Evolutionary conservation across 2,797 vertebrate species (phyloP).

Genomic region (Psittacula derbiana): DNA sequence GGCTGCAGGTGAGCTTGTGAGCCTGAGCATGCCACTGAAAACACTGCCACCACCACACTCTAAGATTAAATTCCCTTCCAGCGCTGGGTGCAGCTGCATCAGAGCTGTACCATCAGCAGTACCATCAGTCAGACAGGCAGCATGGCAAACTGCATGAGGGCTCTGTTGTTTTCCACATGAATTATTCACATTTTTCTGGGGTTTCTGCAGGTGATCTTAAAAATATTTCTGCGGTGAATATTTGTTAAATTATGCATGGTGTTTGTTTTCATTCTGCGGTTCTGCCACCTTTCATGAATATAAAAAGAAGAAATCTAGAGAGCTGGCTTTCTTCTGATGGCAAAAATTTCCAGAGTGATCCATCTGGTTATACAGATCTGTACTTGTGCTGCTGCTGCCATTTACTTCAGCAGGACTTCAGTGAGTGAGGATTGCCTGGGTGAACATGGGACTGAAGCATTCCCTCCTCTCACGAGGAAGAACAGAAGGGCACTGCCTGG

Average conservation of each 20-base stretch:
- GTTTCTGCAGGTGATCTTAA: constrained; percentile 41
- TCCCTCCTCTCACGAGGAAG: background rate
- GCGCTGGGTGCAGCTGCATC: background rate
- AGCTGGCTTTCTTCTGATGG: background rate
- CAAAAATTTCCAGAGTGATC: background rate
- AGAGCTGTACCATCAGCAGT: background rate
- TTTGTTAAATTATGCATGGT: constrained; percentile 57
- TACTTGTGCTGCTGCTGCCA: background rate
- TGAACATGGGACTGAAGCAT: background rate
- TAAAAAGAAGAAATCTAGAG: background rate
- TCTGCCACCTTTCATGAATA: background rate
- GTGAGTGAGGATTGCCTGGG: fast-evolving
- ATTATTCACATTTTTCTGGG: constrained; percentile 19
- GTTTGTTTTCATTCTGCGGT: constrained; percentile 23
- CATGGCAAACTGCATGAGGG: background rate
- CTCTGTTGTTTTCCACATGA: background rate
- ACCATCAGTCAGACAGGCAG: background rate
- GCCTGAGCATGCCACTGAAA: fast-evolving
- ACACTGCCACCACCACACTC: background rate
- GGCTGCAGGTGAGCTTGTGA: background rate
- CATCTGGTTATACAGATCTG: background rate
- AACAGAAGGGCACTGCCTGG: background rate
- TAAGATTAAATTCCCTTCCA: background rate
- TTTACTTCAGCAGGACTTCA: background rate
- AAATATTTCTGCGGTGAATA: background rate